Conservation (phyloP, 2,113 vertebrate genomes). For the Rana temporaria region DNA sequence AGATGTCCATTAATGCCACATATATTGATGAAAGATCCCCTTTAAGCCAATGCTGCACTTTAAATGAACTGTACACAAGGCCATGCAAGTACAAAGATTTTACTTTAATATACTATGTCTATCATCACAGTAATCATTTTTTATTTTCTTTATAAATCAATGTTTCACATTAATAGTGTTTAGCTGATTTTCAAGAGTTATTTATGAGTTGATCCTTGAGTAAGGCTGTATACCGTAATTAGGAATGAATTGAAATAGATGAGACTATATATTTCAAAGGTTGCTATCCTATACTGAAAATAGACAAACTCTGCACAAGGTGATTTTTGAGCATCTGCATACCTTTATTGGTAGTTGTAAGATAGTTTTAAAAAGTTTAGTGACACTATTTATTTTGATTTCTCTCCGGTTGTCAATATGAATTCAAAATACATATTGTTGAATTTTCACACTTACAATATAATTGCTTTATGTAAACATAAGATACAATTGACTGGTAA, state of each 20-base stretch:
- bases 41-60: not conserved
- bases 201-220: conserved; percentile 44
- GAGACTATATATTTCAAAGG: conserved; percentile 41
- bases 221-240: conserved; percentile 54
- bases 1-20: too few relatives aligned
- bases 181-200: conserved; percentile 14
- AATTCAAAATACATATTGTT: conserved; percentile 23
- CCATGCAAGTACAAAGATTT: conserved; percentile 12
- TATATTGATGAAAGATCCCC: not conserved
- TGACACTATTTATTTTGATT: conserved; percentile 33
- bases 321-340: conserved; percentile 1
- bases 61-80: conserved; percentile 12
- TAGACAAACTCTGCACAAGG: conserved; percentile 4
- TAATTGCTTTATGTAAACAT: conserved; percentile 63
- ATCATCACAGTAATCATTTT: conserved; percentile 25
- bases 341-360: not conserved
- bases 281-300: not conserved
- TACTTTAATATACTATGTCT: conserved; percentile 36
- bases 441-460: conserved; percentile 58
- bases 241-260: conserved; percentile 37
- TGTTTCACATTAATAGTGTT: conserved; percentile 30
- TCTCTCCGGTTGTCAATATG: conserved; percentile 21
- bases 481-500: conserved; percentile 61
- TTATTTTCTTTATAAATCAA: conserved; percentile 48
- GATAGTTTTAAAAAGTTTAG: conserved; percentile 29